A percentile compares a stretch with the other conserved stretches of the same genome.
These are phyloP conservation scores for Columba guinea DNA, from an alignment of 2,797 vertebrate genomes.

Conservation along the genomic window DNA sequence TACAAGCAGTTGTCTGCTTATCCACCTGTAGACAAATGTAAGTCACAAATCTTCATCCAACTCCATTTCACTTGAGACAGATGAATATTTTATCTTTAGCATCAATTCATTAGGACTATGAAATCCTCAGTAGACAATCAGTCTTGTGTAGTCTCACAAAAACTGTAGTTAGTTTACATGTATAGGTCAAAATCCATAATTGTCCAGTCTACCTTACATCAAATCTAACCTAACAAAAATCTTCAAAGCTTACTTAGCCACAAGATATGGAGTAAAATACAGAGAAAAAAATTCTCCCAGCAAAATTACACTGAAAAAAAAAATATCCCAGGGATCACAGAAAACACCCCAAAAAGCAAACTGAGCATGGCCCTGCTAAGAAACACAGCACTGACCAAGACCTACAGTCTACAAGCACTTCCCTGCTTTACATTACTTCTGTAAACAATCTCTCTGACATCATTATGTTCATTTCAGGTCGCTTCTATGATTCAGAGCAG, in stretches of 20 bases:
- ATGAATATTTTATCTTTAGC: neutral
- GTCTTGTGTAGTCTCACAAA: neutral
- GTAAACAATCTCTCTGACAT: neutral
- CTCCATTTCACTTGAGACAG: neutral
- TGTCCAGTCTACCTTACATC: neutral
- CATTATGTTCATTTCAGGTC: neutral
- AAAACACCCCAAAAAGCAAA: neutral
- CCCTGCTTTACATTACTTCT: neutral
- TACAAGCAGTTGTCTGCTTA: neutral
- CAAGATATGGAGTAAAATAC: neutral
- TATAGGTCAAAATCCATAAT: neutral
- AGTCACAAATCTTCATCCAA: neutral
- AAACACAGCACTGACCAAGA: neutral
- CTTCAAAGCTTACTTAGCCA: neutral
- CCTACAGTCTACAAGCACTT: neutral
- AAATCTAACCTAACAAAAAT: neutral
- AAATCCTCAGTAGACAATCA: neutral
- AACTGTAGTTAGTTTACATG: neutral
- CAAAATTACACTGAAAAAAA: neutral
- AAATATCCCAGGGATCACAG: neutral
- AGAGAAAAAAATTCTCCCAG: neutral
- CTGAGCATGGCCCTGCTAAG: neutral
- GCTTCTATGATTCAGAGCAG: neutral
- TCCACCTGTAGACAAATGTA: neutral
- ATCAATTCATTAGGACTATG: neutral